These are phyloP conservation scores for Poeciliopsis retropinna DNA, from an alignment of 2,113 vertebrate genomes.

Conservation along the genomic window DNA sequence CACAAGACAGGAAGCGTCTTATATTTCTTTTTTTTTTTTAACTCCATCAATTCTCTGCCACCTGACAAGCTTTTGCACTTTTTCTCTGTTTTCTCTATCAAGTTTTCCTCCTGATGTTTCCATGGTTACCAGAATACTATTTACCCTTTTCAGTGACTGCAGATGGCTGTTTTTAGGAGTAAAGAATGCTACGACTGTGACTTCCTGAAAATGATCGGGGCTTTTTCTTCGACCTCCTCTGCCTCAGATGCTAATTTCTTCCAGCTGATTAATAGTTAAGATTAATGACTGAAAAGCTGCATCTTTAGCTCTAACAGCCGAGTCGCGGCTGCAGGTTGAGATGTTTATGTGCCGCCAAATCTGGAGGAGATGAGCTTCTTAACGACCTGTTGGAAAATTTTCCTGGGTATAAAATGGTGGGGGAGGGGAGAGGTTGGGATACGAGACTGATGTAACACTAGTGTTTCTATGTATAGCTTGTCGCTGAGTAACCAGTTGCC, in stretches of 20 bases:
- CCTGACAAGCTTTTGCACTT: conserved; percentile 40
- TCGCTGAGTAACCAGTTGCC: conserved; percentile 76
- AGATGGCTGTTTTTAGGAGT: conserved; percentile 52
- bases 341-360: not conserved
- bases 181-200: conserved; percentile 45
- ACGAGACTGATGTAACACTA: conserved; percentile 67
- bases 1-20: conserved; percentile 70
- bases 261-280: not conserved
- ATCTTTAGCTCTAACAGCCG: not conserved
- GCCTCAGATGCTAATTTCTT: not conserved
- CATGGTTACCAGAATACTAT: conserved; percentile 71
- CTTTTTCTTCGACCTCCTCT: not conserved
- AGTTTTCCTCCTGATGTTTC: conserved; percentile 61
- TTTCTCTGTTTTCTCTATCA: conserved; percentile 58
- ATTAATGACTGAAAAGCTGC: not conserved
- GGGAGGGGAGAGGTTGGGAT: conserved; percentile 52
- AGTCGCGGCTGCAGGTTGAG: not conserved
- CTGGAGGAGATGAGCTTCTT: not conserved
- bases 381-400: conserved; percentile 15
- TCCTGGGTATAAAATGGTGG: conserved; percentile 23
- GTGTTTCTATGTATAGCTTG: conserved; percentile 61
- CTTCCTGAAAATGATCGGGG: not conserved
- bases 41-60: conserved; percentile 63
- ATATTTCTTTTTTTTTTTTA: conserved; percentile 56
- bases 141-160: conserved; percentile 49